Base-by-base conservation (phyloP, 2,888 invertebrate genomes). In the Pollenia angustigena region DNA sequence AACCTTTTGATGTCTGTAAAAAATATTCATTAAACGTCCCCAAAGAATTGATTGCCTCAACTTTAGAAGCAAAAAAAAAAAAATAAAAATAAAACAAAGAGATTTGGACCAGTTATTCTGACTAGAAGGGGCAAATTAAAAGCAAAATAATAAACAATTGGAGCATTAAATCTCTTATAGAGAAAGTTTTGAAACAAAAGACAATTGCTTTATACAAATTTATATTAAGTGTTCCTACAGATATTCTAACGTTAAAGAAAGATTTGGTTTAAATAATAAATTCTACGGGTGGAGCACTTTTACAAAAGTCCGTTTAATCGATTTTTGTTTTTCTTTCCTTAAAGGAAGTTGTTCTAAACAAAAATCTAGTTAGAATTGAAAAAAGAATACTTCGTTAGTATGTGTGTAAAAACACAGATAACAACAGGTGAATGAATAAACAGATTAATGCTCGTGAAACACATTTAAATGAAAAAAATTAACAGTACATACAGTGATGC, bases 11-110 rank as follows among this genome's bases (percentile, higher is more conserved):
- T 32, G 6, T 32, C 4, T 32, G 6, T 32, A 60, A 42, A 10
- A 68, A 68, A 68, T 68, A 68, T 10, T 64, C 46, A 64, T 46
- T 64, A 64, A 18, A 23, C 4, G 23, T 64, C 46, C 64, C 64
- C 46, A 18, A 64, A 18, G 64, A 11, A 64, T 64, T 46, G 14
- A 46, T 46, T 7, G 23, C 46, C 12, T 7, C 46, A 44, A 42
- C 44, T 32, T 32, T 32, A 6, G 32, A 64, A 10, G 18, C 42
- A 46, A n/a, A 23, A 18, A 46, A 1, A 7, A 12, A 46, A 23
- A 9, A 46, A 46, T 9, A 23, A 18, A 46, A 1, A 7, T 18
- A 46, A 23, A 9, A 46, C 9, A n/a, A 52, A 16, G 10, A 16
- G 52, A 52, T 9, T n/a, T 52, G n/a, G 4, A 3, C 0, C 32